Conservation (phyloP, 2,113 vertebrate genomes). For the Progne subis region DNA sequence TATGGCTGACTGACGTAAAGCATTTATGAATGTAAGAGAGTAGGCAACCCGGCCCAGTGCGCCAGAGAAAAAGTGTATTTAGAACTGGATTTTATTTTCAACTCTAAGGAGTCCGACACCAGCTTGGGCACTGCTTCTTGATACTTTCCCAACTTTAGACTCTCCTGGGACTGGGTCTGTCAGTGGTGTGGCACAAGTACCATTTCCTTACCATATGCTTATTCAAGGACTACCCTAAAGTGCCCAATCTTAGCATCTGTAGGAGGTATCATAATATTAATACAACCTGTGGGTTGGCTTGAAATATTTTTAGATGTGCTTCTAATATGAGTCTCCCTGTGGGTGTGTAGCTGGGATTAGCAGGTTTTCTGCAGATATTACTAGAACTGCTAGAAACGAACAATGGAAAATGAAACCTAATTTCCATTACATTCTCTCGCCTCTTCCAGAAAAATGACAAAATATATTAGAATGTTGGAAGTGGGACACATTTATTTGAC, state of each 20-base stretch:
- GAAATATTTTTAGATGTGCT: not conserved
- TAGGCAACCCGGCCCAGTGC: not conserved
- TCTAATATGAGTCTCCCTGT: not conserved
- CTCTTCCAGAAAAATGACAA: slow-evolving; percentile 10
- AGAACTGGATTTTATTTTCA: not conserved
- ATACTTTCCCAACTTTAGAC: not conserved
- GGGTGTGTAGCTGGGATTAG: not conserved
- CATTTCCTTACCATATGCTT: not conserved
- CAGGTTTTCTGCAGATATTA: not conserved
- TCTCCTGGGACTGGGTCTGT: not conserved
- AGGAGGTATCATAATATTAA: not conserved
- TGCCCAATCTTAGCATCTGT: not conserved
- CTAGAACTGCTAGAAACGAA: not conserved
- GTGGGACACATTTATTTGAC: not conserved
- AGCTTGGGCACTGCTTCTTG: not conserved
- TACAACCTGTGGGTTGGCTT: not conserved
- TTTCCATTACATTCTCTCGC: not conserved
- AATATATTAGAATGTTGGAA: not conserved
- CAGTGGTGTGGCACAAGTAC: not conserved
- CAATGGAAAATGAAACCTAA: not conserved
- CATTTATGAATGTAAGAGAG: not conserved
- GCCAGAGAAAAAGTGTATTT: not conserved
- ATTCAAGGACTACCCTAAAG: not conserved
- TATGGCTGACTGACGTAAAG: not conserved
- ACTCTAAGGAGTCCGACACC: not conserved